phyloP scores from a whole-genome alignment of 2,113 vertebrate genomes.

The Eulacestoma nigropectus region DNA sequence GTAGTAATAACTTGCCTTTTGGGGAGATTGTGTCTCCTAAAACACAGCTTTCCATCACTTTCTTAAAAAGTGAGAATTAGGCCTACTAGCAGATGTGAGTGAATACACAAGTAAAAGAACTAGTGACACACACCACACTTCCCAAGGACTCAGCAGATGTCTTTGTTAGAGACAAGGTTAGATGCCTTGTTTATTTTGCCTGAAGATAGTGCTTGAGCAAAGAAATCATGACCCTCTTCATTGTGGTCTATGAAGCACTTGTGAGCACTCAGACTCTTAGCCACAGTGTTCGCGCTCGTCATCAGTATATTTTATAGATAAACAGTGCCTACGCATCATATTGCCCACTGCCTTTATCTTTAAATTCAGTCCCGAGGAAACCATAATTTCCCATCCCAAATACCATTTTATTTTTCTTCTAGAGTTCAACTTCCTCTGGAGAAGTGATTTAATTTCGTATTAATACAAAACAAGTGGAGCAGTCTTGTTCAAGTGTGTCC shows the following conservation, averaged over 20 bases:
- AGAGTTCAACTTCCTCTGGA: background rate
- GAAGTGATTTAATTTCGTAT: background rate
- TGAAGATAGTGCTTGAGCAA: background rate
- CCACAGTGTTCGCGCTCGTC: fast-evolving
- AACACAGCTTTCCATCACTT: background rate
- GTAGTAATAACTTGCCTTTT: background rate
- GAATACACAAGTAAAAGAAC: background rate
- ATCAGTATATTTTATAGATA: background rate
- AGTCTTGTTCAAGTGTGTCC: background rate
- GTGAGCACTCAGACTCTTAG: background rate
- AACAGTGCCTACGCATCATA: background rate
- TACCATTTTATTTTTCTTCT: background rate
- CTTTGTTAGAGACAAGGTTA: background rate
- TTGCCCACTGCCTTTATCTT: background rate
- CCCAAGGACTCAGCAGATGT: background rate
- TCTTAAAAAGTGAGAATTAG: background rate
- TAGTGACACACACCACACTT: background rate
- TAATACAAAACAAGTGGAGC: background rate
- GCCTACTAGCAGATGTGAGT: background rate
- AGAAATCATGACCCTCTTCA: background rate
- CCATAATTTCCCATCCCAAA: background rate
- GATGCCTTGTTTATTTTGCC: background rate
- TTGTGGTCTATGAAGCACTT: background rate
- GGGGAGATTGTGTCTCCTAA: background rate
- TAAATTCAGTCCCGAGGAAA: background rate